A percentile compares a stretch with the other conserved stretches of the same genome.
These are phyloP conservation scores for Drosophila anomalata DNA, from an alignment of 2,888 invertebrate genomes.

Conservation along the genomic window DNA sequence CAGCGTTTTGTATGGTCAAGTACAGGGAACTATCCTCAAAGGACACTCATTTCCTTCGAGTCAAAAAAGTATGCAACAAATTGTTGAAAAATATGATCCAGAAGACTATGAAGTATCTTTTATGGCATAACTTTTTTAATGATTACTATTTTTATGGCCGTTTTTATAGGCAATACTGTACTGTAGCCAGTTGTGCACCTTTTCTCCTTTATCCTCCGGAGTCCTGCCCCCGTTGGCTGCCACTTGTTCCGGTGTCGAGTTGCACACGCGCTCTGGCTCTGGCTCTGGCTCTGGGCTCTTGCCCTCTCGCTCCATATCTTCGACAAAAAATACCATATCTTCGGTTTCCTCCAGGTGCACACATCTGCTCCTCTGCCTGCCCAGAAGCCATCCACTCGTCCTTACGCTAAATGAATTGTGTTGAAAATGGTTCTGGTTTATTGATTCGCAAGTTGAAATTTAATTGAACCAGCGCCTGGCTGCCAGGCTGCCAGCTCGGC, in stretches of 20 bases:
- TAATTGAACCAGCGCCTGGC: conserved; percentile 67
- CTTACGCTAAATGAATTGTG: conserved; percentile 62
- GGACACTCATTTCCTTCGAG: neutral
- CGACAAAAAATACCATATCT: neutral
- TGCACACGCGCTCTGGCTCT: conserved; percentile 57
- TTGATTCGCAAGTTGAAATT: conserved; percentile 78
- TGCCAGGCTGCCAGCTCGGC: neutral
- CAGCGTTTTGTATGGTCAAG: conserved; percentile 49
- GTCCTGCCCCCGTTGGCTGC: conserved; percentile 42
- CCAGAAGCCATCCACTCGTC: neutral
- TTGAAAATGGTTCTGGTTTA: conserved; percentile 74
- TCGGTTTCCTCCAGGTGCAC: conserved; percentile 47
- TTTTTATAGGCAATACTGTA: conserved; percentile 12
- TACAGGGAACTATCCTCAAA: conserved; percentile 14
- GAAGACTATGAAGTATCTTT: no score
- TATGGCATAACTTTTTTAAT: neutral
- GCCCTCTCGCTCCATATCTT: neutral
- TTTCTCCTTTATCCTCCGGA: neutral
- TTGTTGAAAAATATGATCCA: neutral
- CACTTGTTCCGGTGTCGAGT: conserved; percentile 79
- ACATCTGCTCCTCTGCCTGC: conserved; percentile 40
- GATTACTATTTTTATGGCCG: neutral
- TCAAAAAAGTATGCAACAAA: neutral
- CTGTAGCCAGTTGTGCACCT: neutral
- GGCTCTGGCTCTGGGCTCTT: conserved; percentile 12